A percentile compares a stretch with the other conserved stretches of the same genome.
Conservation (phyloP, 2,113 vertebrate species). For the Macrotis lagotis region DNA sequence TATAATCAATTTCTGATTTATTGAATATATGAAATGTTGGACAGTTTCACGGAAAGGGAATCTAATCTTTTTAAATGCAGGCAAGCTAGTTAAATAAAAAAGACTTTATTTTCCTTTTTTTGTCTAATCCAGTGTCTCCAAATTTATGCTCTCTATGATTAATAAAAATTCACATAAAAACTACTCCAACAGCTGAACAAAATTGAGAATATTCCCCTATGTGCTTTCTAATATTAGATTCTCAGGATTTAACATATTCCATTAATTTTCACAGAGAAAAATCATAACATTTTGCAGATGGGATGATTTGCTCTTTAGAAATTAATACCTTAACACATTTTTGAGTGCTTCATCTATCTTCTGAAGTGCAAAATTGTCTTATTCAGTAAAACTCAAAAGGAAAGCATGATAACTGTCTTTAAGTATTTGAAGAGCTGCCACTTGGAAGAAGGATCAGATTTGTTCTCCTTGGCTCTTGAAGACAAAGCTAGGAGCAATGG, state of each 20-base stretch:
- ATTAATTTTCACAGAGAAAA: background rate
- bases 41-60: background rate
- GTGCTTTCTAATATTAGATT: background rate
- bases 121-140: background rate
- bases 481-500: background rate
- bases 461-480: background rate
- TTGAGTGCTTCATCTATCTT: background rate
- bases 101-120: background rate
- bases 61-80: background rate
- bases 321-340: background rate
- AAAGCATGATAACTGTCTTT: background rate
- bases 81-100: background rate
- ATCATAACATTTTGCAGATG: background rate
- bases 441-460: background rate
- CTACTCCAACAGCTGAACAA: background rate
- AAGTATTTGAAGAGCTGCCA: background rate
- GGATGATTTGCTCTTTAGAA: background rate
- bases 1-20: background rate
- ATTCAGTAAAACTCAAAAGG: background rate
- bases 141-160: background rate
- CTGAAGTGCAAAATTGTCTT: background rate
- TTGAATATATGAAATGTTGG: background rate
- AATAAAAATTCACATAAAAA: background rate
- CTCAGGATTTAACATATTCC: background rate
- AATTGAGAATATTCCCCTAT: background rate